Percentiles rank a stretch among this genome's conserved stretches.
These are phyloP conservation scores for Papilio protenor DNA, from an alignment of 2,888 invertebrate species.

Conservation along the genomic window DNA sequence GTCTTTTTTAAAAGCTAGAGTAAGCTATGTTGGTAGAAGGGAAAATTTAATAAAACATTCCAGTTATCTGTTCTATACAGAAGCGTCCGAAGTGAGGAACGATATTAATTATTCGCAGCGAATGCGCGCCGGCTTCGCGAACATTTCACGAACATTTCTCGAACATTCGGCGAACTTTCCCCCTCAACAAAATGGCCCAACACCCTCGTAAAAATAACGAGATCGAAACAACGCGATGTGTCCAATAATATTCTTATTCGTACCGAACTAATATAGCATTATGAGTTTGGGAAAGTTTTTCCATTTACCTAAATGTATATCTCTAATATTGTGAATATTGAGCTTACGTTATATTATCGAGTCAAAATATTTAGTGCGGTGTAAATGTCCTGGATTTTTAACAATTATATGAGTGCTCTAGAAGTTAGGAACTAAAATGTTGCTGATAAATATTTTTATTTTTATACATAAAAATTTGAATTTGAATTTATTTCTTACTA, in stretches of 20 bases:
- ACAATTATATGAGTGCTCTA: too few species aligned
- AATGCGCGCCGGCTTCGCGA: conserved; percentile 36
- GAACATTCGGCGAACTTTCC: neutral
- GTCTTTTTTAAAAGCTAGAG: conserved; percentile 5
- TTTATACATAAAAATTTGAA: too few species aligned
- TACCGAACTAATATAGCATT: conserved; percentile 33
- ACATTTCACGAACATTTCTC: conserved; percentile 14
- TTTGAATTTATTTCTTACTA: too few species aligned
- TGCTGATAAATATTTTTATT: too few species aligned
- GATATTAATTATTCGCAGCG: conserved; percentile 43
- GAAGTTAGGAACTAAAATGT: too few species aligned
- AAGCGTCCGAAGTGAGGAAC: conserved; percentile 15
- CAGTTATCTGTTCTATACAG: conserved; percentile 43
- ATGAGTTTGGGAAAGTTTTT: conserved; percentile 32
- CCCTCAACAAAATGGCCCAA: neutral
- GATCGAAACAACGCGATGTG: conserved; percentile 35
- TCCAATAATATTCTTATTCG: conserved; percentile 34
- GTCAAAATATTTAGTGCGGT: neutral
- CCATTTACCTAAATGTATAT: conserved; percentile 10
- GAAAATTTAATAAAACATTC: conserved; percentile 44
- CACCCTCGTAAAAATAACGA: conserved; percentile 34
- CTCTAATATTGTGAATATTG: neutral
- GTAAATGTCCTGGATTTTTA: too few species aligned
- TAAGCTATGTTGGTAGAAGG: conserved; percentile 20
- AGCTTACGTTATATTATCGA: neutral